Evolutionary conservation across 2,888 invertebrate genomes (phyloP).

Genomic region (Clistopyga incitator): DNA sequence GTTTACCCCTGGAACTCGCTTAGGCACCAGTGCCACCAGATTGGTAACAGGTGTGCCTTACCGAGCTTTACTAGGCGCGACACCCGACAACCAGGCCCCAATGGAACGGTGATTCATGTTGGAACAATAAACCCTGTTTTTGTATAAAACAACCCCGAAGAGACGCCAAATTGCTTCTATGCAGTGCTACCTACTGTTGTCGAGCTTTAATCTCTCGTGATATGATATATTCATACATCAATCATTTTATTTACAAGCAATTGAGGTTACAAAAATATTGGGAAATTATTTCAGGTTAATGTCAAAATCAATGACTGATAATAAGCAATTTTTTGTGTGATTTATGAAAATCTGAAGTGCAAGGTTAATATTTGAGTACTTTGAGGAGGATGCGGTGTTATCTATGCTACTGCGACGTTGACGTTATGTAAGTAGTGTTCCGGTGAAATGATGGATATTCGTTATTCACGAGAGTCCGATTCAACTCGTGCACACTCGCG

Average conservation of each 20-base stretch:
- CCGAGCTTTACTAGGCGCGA: constrained; percentile 9
- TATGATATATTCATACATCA: not conserved
- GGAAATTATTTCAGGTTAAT: no score
- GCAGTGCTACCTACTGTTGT: not conserved
- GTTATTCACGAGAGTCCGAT: constrained; percentile 29
- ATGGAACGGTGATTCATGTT: constrained; percentile 36
- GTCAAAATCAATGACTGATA: no score
- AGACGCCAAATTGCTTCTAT: not conserved
- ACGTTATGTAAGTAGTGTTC: constrained; percentile 11
- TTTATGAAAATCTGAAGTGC: not conserved
- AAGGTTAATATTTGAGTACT: not conserved
- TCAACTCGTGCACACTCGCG: not conserved
- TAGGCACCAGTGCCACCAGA: constrained; percentile 14
- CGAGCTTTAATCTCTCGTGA: not conserved
- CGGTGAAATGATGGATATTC: constrained; percentile 33
- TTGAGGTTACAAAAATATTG: no score
- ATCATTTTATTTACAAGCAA: not conserved
- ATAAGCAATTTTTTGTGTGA: not conserved
- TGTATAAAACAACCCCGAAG: constrained; percentile 4
- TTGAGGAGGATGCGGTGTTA: not conserved
- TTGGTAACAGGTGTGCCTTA: constrained; percentile 42
- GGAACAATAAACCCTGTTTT: constrained; percentile 41
- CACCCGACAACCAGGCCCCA: constrained; percentile 13
- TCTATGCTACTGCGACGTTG: not conserved
- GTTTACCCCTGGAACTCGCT: not conserved